phyloP scores from a whole-genome alignment of 2,113 vertebrate species.

The Phainopepla nitens region DNA sequence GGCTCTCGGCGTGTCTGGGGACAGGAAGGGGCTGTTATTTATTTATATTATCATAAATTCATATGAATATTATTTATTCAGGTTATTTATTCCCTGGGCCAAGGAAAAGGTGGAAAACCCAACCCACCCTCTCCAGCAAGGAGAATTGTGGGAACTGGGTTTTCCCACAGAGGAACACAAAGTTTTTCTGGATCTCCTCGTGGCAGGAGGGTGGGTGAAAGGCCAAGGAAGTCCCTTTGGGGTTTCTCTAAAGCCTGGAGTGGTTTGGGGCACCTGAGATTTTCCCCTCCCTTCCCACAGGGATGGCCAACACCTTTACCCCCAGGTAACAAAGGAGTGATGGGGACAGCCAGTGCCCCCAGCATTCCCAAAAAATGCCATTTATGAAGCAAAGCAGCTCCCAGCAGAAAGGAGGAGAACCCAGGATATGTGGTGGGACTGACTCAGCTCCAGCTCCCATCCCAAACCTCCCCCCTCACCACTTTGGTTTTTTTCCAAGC shows the following conservation, averaged over 20 bases:
- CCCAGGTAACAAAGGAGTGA: fast-evolving
- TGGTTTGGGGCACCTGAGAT: background rate
- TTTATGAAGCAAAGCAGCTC: background rate
- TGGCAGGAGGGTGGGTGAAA: background rate
- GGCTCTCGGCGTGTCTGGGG: conserved; percentile 93
- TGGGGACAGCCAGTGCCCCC: background rate
- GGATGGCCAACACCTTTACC: fast-evolving
- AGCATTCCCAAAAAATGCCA: background rate
- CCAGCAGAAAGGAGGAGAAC: background rate
- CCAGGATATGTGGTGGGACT: fast-evolving
- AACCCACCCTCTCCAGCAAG: fast-evolving
- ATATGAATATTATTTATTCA: background rate
- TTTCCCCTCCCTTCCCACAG: background rate
- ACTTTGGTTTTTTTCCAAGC: background rate
- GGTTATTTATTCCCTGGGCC: background rate
- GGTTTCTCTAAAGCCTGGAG: fast-evolving
- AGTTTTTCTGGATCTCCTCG: background rate
- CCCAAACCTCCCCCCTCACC: background rate
- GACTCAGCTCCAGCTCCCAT: background rate
- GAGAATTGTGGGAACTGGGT: fast-evolving
- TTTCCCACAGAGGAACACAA: fast-evolving
- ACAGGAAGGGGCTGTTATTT: background rate
- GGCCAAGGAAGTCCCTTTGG: background rate
- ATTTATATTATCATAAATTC: no score
- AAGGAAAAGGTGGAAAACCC: background rate